These are phyloP conservation scores for Halcyon chelicuti DNA, from an alignment of 2,797 vertebrate species.

Conservation along the genomic window DNA sequence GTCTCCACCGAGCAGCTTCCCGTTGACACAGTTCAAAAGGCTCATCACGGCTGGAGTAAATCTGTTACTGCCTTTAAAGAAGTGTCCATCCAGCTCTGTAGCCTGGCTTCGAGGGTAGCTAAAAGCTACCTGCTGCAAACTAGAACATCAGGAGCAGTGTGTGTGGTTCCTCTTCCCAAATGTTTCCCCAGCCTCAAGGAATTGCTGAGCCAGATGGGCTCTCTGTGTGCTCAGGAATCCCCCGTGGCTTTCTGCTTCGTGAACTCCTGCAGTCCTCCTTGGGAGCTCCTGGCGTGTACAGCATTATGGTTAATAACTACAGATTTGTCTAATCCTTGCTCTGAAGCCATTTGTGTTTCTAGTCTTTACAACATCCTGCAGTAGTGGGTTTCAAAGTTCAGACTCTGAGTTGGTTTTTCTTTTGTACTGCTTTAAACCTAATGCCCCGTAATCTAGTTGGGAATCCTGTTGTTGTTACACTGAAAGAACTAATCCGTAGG, in stretches of 20 bases:
- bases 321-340: neutral
- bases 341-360: neutral
- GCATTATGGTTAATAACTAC: neutral
- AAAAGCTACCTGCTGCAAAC: neutral
- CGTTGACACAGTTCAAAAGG: neutral
- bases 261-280: neutral
- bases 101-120: neutral
- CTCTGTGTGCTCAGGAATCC: neutral
- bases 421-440: neutral
- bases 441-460: neutral
- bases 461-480: neutral
- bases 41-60: neutral
- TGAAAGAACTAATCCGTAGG: neutral
- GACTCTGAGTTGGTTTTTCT: neutral
- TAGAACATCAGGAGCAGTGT: neutral
- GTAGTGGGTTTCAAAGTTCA: neutral
- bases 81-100: neutral
- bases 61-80: neutral
- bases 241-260: neutral
- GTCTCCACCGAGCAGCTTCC: neutral
- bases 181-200: neutral
- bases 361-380: neutral
- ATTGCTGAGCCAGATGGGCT: neutral
- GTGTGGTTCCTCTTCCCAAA: neutral
- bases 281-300: neutral